A percentile compares a stretch with the other conserved stretches of the same genome.
Conservation (phyloP, 1,140 invertebrate species). For the Muscidifurax raptorellus region DNA sequence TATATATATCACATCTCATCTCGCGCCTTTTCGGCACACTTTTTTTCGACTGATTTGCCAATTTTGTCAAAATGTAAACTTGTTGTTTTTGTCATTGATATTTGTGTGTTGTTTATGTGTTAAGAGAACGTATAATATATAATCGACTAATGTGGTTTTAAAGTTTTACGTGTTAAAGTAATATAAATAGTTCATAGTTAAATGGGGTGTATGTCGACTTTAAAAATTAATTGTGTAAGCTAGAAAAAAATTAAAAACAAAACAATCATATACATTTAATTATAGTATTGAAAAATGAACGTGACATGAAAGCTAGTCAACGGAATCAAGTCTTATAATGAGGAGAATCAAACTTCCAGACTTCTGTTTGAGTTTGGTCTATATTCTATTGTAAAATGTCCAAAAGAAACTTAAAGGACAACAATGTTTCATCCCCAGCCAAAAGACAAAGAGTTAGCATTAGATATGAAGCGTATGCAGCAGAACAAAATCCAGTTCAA, state of each 20-base stretch:
- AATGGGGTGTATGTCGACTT: too few relatives aligned
- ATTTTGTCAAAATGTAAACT: not conserved
- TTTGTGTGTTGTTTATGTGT: not conserved
- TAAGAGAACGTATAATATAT: too few relatives aligned
- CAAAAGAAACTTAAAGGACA: slow-evolving; percentile 37
- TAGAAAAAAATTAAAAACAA: too few relatives aligned
- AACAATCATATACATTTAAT: too few relatives aligned
- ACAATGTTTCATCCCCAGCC: slow-evolving; percentile 11
- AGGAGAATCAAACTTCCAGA: slow-evolving; percentile 15
- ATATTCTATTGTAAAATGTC: slow-evolving; percentile 38
- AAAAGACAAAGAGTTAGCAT: slow-evolving; percentile 41
- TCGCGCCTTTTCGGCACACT: slow-evolving; percentile 20
- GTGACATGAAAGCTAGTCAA: slow-evolving; percentile 6
- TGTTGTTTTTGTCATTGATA: not conserved
- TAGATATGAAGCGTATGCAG: not conserved
- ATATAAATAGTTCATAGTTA: too few relatives aligned
- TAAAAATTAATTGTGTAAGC: too few relatives aligned
- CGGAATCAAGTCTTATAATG: slow-evolving; percentile 24
- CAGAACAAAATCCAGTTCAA: not conserved
- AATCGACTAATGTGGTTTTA: too few relatives aligned
- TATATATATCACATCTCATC: not conserved
- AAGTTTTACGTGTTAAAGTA: too few relatives aligned
- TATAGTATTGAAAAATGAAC: not conserved
- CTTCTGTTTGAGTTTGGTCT: not conserved
- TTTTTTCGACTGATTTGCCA: not conserved